phyloP scores from a whole-genome alignment of 2,888 invertebrate species.

The Seira sanloemensis region DNA sequence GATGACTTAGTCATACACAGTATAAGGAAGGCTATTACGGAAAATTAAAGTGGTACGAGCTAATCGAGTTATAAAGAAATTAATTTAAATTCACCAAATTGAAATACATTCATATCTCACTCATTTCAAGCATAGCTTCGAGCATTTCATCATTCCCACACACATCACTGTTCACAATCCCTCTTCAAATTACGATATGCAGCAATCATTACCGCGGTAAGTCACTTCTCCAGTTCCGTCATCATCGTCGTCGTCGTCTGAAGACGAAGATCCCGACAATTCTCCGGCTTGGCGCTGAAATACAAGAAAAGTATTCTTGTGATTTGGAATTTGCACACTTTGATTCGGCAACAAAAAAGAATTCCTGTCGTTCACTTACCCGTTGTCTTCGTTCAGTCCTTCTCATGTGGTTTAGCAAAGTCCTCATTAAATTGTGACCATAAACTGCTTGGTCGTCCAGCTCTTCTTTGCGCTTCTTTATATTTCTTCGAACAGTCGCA shows the following conservation, averaged over 20 bases:
- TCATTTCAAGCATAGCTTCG: too few species aligned
- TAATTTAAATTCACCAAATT: too few species aligned
- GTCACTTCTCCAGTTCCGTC: slow-evolving; percentile 51
- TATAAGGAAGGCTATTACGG: too few species aligned
- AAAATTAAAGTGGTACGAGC: too few species aligned
- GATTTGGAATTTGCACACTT: neutral
- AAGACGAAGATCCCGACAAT: slow-evolving; percentile 35
- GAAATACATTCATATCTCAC: too few species aligned
- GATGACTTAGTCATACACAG: too few species aligned
- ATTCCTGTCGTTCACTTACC: slow-evolving; percentile 69
- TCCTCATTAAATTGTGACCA: slow-evolving; percentile 78
- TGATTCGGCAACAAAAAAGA: too few species aligned
- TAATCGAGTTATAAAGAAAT: too few species aligned
- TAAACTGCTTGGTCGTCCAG: slow-evolving; percentile 76
- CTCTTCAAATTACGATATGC: slow-evolving; percentile 67
- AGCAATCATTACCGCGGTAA: slow-evolving; percentile 63
- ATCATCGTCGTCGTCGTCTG: slow-evolving; percentile 32
- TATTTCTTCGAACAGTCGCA: slow-evolving; percentile 75
- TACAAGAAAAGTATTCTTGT: neutral
- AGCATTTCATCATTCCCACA: too few species aligned
- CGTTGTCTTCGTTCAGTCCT: slow-evolving; percentile 75
- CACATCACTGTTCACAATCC: too few species aligned
- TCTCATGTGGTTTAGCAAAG: slow-evolving; percentile 78
- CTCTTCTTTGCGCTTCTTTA: slow-evolving; percentile 76
- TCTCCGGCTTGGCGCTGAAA: slow-evolving; percentile 35